Evolutionary conservation across 2,797 vertebrate species (phyloP), one percentile per base, ranked within the genome.

Genomic region (Leucoraja ocellata): DNA sequence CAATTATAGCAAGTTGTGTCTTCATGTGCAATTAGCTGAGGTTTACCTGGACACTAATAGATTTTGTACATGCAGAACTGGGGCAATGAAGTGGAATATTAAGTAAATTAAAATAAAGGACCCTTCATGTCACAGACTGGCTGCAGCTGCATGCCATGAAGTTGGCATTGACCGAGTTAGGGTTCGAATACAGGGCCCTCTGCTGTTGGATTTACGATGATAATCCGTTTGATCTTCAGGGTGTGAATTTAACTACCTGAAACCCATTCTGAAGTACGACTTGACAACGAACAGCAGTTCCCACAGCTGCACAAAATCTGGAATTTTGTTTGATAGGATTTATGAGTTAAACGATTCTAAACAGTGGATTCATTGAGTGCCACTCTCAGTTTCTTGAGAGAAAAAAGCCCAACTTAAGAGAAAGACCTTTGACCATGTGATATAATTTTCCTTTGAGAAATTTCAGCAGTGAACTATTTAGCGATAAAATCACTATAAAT

Each of bases 401-500:
- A 36, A 2, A 36, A 36, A n/a, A 73, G 71, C 16, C n/a, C n/a
- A 88, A 68, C 63, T 65, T n/a, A 65, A 36, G 84, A 88, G n/a
- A 68, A 68, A 23, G n/a, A 9, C n/a, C 5, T 68, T 65, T 32
- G 28, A 88, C 63, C 63, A 54, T 9, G 68, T 36, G 84, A 18
- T 88, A n/a, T 23, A 63, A n/a, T 65, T 88, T 88, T 68, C n/a
- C 61, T 88, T 88, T 32, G 1, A 65, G 84, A 68, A 36, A 18
- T 7, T 88, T 88, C 68, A 32, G 18, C 16, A 3, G 36, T 68
- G 61, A 86, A 63, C 58, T 63, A 28, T 86, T 86, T 86, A 63
- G 83, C 7, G 36, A 88, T 86, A 68, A 88, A 65, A 88, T 88
- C 84, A 88, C 28, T 7, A 88, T 65, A 88, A 36, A 88, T 88